phyloP scores from a whole-genome alignment of 2,113 vertebrate genomes.

The Hipposideros armiger region DNA sequence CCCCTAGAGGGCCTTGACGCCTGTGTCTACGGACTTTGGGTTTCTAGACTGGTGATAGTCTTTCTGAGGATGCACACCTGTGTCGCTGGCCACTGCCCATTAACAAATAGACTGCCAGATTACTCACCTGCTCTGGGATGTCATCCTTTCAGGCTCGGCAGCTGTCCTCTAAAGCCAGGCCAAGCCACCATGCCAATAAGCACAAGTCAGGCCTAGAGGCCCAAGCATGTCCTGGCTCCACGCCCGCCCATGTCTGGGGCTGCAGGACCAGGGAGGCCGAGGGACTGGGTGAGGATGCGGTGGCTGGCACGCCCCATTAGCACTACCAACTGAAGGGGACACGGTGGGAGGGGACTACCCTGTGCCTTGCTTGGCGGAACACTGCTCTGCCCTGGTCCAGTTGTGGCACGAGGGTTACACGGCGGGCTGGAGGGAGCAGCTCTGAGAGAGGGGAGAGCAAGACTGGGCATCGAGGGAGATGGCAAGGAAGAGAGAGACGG shows the following conservation, averaged over 20 bases:
- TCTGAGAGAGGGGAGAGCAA: accelerated
- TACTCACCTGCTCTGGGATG: background rate
- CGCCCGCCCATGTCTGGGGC: background rate
- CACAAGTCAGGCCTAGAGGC: no score
- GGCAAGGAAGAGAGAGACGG: background rate
- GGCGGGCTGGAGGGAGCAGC: no score
- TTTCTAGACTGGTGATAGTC: background rate
- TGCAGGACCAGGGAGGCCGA: background rate
- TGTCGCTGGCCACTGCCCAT: background rate
- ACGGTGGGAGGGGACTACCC: accelerated
- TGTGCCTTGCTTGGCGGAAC: accelerated
- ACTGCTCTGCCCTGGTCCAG: accelerated
- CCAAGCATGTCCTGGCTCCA: background rate
- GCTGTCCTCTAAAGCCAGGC: background rate
- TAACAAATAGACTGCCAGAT: background rate
- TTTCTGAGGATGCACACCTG: background rate
- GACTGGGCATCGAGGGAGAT: accelerated
- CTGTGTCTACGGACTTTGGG: background rate
- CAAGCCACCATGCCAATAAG: accelerated
- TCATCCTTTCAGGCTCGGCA: background rate
- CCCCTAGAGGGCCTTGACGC: background rate
- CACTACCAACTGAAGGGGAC: background rate
- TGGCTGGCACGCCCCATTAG: background rate
- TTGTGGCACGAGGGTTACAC: no score
- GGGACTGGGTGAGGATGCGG: background rate